Evolutionary conservation across 2,888 invertebrate genomes (phyloP), one percentile per base, ranked within the genome.

Genomic region (Drosophila infuscata): DNA sequence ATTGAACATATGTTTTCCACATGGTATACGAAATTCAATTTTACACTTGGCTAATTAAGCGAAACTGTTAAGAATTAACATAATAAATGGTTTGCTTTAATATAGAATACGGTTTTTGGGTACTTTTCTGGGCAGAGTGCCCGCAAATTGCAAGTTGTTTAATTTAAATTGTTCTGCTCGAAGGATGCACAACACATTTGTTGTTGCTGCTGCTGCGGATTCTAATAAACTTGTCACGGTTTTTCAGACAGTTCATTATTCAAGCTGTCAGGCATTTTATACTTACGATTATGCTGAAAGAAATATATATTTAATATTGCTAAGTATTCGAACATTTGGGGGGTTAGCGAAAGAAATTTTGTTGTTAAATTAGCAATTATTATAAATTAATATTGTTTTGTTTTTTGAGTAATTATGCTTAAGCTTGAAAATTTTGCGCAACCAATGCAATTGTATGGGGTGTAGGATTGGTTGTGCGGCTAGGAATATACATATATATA

Each of bases 361-460:
- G 88, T 84, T 81, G 85, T 89, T 89, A 84, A 89, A 89, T 90
- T 90, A 90, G 89, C 89, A 89, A 89, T 89, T 89, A 89, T 84
- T 82, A 69, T 82, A 80, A 80, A 82, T 82, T 62, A 68, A 65
- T 60, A n/a, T 56, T 56, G 29, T 56, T 46, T 46, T 54, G 43
- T 43, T 46, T 17, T 38, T 38, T 53, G 65, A 32, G 61, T 43
- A 70, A 63, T 64, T 70, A 69, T 74, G 82, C 78, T 73, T 29
- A 83, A 83, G 83, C 81, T 65, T 70, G 52, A 25, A 48, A 57
- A 68, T 43, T 66, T 59, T 65, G 74, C 70, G 71, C 67, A 75
- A 83, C 76, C 81, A 81, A 58, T 66, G 70, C 58, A 56, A 59
- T 72, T 79, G 64, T 74, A 43, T 60, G 49, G 59, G 43, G 52